These are phyloP conservation scores for Lasioglossum vierecki DNA, from an alignment of 2,888 invertebrate genomes.

Conservation along the genomic window DNA sequence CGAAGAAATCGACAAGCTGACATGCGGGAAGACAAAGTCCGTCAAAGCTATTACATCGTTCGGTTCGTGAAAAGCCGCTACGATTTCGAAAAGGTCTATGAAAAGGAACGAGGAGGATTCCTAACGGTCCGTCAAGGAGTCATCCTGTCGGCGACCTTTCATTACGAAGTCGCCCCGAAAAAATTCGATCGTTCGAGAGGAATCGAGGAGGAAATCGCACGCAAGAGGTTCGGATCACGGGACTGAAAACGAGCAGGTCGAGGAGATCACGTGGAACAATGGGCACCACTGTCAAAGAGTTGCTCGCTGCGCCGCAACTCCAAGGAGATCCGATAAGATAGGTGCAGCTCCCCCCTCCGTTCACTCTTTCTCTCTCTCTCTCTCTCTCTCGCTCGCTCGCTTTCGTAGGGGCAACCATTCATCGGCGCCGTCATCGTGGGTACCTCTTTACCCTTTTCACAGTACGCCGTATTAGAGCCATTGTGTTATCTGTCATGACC, in stretches of 20 bases:
- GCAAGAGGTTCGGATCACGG: conserved; percentile 36
- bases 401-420: conserved; percentile 70
- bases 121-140: conserved; percentile 14
- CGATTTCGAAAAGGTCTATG: conserved; percentile 6
- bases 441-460: conserved; percentile 78
- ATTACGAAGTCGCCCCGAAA: conserved; percentile 17
- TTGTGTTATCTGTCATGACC: conserved; percentile 82
- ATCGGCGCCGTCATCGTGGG: conserved; percentile 75
- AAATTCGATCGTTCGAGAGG: conserved; percentile 8
- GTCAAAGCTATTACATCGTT: neutral
- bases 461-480: conserved; percentile 80
- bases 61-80: neutral
- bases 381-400: conserved; percentile 5
- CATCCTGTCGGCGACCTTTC: conserved; percentile 8
- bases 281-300: conserved; percentile 77
- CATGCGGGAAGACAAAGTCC: neutral
- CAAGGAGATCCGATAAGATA: conserved; percentile 81
- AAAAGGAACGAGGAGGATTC: neutral
- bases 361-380: conserved; percentile 22
- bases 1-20: neutral
- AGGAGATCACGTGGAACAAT: conserved; percentile 71
- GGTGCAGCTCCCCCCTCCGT: conserved; percentile 57
- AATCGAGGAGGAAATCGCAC: conserved; percentile 38
- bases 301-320: conserved; percentile 68
- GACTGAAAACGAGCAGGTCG: conserved; percentile 46